Percentiles rank a stretch among this genome's conserved stretches.
phyloP scores from a whole-genome alignment of 2,797 vertebrate genomes.

The Ambastaia sidthimunki region DNA sequence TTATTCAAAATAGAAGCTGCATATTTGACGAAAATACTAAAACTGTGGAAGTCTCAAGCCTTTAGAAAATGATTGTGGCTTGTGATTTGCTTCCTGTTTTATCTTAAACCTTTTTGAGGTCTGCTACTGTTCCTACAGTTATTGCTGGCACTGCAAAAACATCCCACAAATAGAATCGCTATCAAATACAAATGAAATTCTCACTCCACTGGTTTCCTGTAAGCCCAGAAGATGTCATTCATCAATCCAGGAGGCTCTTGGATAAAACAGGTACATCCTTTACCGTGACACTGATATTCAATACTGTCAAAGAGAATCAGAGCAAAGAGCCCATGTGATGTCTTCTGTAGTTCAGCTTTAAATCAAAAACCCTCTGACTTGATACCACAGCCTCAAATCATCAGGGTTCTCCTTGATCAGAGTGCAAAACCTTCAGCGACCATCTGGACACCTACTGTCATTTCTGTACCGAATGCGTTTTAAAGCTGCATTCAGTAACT shows the following conservation, averaged over 20 bases:
- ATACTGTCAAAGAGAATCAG: conserved; percentile 31
- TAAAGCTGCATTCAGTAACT: too few relatives aligned
- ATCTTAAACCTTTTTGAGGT: conserved; percentile 21
- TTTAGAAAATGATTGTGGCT: background rate
- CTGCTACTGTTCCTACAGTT: conserved; percentile 23
- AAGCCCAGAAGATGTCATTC: conserved; percentile 22
- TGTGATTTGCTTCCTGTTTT: conserved; percentile 10
- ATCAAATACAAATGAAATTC: conserved; percentile 38
- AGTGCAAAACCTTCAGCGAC: background rate
- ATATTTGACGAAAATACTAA: too few relatives aligned
- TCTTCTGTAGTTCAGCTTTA: conserved; percentile 8
- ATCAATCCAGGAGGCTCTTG: conserved; percentile 32
- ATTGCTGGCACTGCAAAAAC: conserved; percentile 34
- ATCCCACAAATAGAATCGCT: conserved; percentile 15
- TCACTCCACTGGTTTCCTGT: conserved; percentile 32
- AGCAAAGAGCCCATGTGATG: conserved; percentile 27
- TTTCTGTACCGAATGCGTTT: background rate
- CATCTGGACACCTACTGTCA: conserved; percentile 15
- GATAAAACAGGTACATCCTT: conserved; percentile 29
- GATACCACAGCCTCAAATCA: conserved; percentile 15
- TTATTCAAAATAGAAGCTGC: too few relatives aligned
- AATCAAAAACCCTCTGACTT: conserved; percentile 18
- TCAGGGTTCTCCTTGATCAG: conserved; percentile 37
- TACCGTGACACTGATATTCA: conserved; percentile 26
- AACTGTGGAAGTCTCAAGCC: background rate